Base-by-base conservation (phyloP, 2,113 vertebrate species). In the Otus sunia region DNA sequence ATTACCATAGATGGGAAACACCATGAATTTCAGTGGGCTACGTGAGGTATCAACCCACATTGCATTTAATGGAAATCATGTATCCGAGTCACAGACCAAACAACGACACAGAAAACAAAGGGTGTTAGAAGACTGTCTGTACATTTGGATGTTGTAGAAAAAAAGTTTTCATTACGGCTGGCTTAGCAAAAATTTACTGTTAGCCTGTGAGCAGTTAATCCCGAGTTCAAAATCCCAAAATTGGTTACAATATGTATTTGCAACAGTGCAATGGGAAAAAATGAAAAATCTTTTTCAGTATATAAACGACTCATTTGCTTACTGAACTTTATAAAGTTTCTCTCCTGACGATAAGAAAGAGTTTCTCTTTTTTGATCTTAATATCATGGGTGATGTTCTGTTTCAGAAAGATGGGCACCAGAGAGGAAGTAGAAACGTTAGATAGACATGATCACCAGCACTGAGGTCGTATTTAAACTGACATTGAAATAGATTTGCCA, bases 41-140 rank as follows among this genome's bases (percentile, higher is more conserved):
- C 0, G 1, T 25, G 22, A 73, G 11, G 29, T 84, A 92, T 86
- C 88, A 72, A 34, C 21, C 21, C 43, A 95, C 43, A 2, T 60
- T 27, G 16, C 25, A 29, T 88, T 92, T 52, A 90, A 86, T 92
- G 96, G 92, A 94, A 96, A 93, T 90, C 63, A 86, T 12, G 19
- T 25, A 43, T 86, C 64, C 4, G 15, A 93, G 50, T 75, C 88
- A 88, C 41, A 88, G 83, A 58, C 18, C n/a, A 66, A 88, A 66
- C 12, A 71, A 36, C 1, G 2, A 3, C 29, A 53, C 9, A 94
- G 69, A 93, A 68, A 88, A 75, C 8, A 77, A 13, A 50, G 77
- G 21, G 25, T 79, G 53, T 59, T 77, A 73, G 21, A 88, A 79
- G 41, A 29, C 18, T 30, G 16, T 6, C 50, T 77, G 32, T 49